phyloP scores from a whole-genome alignment of 2,797 vertebrate species.

The Semaprochilodus insignis region DNA sequence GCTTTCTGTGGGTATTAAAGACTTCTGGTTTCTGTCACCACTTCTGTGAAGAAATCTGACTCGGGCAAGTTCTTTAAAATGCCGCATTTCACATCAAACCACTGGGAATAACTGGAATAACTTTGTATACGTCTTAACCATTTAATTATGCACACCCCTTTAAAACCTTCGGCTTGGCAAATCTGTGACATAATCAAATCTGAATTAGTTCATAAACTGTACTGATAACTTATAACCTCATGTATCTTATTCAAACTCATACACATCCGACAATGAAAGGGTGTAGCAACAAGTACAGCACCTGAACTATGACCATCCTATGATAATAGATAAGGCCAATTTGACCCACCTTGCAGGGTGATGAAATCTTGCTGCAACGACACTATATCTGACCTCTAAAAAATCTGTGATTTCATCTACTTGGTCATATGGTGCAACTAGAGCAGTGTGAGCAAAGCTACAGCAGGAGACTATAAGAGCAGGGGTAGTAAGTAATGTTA shows the following conservation, averaged over 20 bases:
- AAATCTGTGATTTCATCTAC: not conserved
- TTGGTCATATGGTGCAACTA: conserved; percentile 34
- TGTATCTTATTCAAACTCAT: not conserved
- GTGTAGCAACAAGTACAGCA: not conserved
- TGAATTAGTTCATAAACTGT: no score
- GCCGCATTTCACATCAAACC: not conserved
- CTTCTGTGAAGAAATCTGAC: not conserved
- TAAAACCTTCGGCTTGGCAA: not conserved
- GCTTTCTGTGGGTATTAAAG: no score
- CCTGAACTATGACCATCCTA: not conserved
- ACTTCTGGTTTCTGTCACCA: not conserved
- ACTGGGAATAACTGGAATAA: no score
- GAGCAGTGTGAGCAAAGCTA: conserved; percentile 16
- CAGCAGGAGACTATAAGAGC: not conserved
- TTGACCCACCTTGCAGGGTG: not conserved
- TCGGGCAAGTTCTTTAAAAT: not conserved
- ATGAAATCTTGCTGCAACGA: not conserved
- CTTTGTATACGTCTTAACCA: not conserved
- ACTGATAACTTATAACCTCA: not conserved
- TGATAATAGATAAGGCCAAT: not conserved
- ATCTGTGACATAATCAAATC: no score
- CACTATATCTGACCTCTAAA: not conserved
- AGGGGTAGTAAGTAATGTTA: conserved; percentile 13
- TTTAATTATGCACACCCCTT: not conserved
- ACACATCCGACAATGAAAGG: not conserved